These are phyloP conservation scores for Pachypanchax playfairii DNA, from an alignment of 2,113 vertebrate genomes.

Conservation along the genomic window DNA sequence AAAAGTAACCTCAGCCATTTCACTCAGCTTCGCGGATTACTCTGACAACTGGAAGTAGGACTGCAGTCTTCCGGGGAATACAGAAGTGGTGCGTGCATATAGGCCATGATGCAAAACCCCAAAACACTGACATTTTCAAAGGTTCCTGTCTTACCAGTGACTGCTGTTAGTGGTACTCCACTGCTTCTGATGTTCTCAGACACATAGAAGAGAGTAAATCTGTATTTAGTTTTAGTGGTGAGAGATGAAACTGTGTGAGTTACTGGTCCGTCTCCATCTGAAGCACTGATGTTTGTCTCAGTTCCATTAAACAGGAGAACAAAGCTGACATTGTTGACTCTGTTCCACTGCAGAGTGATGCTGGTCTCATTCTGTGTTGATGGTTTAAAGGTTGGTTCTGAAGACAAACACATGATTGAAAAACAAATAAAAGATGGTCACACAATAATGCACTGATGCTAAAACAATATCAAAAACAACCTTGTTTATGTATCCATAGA, in stretches of 20 bases:
- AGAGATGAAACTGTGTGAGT: conserved; percentile 35
- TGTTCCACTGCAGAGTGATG: conserved; percentile 46
- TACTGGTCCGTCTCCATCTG: conserved; percentile 8
- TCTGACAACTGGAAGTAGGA: too few relatives aligned
- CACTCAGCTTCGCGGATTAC: too few relatives aligned
- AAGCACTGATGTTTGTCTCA: conserved; percentile 18
- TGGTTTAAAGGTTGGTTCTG: not conserved
- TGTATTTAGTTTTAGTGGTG: conserved; percentile 35
- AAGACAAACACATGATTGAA: too few relatives aligned
- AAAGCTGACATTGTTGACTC: conserved; percentile 5
- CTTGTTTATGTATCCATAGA: too few relatives aligned
- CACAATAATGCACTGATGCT: too few relatives aligned
- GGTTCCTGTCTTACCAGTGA: not conserved
- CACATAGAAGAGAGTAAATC: conserved; percentile 44
- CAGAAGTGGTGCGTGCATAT: too few relatives aligned
- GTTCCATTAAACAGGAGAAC: conserved; percentile 15
- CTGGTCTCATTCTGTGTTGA: conserved; percentile 17
- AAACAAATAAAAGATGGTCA: too few relatives aligned
- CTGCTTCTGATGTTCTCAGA: conserved; percentile 14
- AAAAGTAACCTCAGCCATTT: too few relatives aligned
- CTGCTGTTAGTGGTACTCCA: not conserved
- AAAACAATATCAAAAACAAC: too few relatives aligned
- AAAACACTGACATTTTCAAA: too few relatives aligned
- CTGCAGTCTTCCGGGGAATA: too few relatives aligned
- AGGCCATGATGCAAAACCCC: too few relatives aligned